These are phyloP conservation scores for Vanessa atalanta DNA, from an alignment of 1,140 invertebrate species.

Conservation along the genomic window DNA sequence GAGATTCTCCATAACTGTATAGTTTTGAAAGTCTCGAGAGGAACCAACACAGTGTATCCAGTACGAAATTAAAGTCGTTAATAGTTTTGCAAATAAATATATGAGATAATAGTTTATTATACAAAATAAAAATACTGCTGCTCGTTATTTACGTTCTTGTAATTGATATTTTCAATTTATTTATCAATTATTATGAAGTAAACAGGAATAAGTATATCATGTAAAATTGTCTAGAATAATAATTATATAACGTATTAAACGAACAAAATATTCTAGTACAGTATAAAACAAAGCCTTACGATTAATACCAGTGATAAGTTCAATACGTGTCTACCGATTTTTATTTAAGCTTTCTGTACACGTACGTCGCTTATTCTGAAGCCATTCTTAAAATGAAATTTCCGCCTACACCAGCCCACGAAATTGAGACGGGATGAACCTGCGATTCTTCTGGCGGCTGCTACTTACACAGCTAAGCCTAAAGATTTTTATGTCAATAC, in stretches of 20 bases:
- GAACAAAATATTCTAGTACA: neutral
- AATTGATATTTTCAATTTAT: too few species aligned
- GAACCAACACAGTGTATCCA: neutral
- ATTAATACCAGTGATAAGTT: neutral
- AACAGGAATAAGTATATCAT: too few species aligned
- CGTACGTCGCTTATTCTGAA: constrained; percentile 1
- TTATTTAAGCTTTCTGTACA: neutral
- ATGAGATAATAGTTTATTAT: too few species aligned
- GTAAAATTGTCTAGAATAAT: neutral
- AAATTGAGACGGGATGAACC: neutral
- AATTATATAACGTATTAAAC: neutral
- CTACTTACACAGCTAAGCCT: too few species aligned
- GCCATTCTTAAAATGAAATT: constrained; percentile 11
- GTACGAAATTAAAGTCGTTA: too few species aligned
- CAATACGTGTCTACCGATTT: neutral
- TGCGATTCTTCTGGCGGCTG: neutral
- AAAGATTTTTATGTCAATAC: too few species aligned
- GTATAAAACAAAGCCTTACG: neutral
- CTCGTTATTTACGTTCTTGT: too few species aligned
- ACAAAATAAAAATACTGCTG: too few species aligned
- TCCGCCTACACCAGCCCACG: neutral
- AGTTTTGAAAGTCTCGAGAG: neutral
- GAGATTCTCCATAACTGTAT: neutral
- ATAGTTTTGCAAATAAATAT: too few species aligned
- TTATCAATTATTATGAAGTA: too few species aligned